Evolutionary conservation across 2,113 vertebrate species (phyloP).

Genomic region (Bujurquina vittata): DNA sequence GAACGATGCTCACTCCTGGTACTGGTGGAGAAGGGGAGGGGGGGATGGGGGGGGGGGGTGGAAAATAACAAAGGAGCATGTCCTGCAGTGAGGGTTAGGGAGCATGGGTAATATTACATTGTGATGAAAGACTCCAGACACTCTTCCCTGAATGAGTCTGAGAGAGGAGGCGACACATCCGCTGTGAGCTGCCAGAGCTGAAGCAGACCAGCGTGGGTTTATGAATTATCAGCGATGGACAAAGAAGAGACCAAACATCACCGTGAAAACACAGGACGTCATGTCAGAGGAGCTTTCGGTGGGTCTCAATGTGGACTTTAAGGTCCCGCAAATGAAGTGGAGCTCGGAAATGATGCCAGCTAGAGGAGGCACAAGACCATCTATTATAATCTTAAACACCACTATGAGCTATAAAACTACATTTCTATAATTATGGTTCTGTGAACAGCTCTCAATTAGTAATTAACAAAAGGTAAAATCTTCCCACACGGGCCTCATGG

Average conservation of each 20-base stretch:
- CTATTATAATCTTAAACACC: conserved; percentile 13
- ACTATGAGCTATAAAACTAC: conserved; percentile 17
- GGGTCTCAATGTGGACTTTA: not conserved
- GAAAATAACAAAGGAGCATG: conserved; percentile 95
- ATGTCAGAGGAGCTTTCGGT: not conserved
- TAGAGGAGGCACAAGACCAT: not conserved
- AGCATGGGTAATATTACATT: conserved; percentile 5
- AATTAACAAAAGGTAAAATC: conserved; percentile 21
- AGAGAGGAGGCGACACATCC: not conserved
- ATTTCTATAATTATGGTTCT: conserved; percentile 12
- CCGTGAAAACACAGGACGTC: not conserved
- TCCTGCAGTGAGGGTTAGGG: conserved; percentile 88
- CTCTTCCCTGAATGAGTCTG: not conserved
- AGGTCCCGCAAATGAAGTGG: not conserved
- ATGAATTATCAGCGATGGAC: not conserved
- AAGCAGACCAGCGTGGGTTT: not conserved
- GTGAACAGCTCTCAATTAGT: conserved; percentile 10
- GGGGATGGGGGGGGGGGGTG: conserved; percentile 78
- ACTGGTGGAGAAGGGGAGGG: conserved; percentile 81
- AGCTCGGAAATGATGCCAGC: not conserved
- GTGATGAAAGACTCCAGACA: conserved; percentile 10
- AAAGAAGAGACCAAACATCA: not conserved
- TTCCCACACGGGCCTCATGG: conserved; percentile 9
- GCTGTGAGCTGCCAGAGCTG: not conserved
- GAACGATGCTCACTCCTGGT: conserved; percentile 98